phyloP scores from a whole-genome alignment of 2,888 invertebrate genomes.

The Drosophila colorata region DNA sequence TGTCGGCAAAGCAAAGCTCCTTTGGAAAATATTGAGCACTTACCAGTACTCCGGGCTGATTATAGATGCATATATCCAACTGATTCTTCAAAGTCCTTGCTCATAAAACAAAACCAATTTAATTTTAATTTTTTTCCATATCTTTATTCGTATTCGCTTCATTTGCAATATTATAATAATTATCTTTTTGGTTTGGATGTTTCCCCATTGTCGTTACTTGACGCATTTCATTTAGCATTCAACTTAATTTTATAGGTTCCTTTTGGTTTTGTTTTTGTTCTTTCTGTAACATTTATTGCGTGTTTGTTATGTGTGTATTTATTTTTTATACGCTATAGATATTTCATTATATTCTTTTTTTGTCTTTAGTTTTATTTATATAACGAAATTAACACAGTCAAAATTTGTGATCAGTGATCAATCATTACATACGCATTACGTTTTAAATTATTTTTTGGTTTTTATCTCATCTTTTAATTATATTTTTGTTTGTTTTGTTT shows the following conservation, averaged over 20 bases:
- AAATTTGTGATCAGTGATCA: constrained; percentile 85
- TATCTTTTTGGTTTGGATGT: constrained; percentile 69
- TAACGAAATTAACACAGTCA: constrained; percentile 85
- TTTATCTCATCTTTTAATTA: constrained; percentile 9
- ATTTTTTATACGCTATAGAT: constrained; percentile 72
- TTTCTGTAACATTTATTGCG: constrained; percentile 75
- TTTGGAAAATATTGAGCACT: too few relatives aligned
- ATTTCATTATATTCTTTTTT: constrained; percentile 65
- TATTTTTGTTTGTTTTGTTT: constrained; percentile 22
- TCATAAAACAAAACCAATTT: neutral
- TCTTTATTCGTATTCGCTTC: constrained; percentile 80
- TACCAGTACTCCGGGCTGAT: too few relatives aligned
- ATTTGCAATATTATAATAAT: constrained; percentile 80
- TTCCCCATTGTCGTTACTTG: constrained; percentile 48
- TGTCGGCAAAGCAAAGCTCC: too few relatives aligned
- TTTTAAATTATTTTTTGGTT: constrained; percentile 61
- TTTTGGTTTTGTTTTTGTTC: constrained; percentile 45
- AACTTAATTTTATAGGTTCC: constrained; percentile 79
- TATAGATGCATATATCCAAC: too few relatives aligned
- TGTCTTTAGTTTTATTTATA: constrained; percentile 69
- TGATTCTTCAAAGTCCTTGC: too few relatives aligned
- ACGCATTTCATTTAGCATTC: constrained; percentile 73
- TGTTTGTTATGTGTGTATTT: constrained; percentile 68
- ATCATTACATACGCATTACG: constrained; percentile 82
- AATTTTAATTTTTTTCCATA: constrained; percentile 74